These are phyloP conservation scores for Tipula vernalis DNA, from an alignment of 2,888 invertebrate species.

Conservation along the genomic window DNA sequence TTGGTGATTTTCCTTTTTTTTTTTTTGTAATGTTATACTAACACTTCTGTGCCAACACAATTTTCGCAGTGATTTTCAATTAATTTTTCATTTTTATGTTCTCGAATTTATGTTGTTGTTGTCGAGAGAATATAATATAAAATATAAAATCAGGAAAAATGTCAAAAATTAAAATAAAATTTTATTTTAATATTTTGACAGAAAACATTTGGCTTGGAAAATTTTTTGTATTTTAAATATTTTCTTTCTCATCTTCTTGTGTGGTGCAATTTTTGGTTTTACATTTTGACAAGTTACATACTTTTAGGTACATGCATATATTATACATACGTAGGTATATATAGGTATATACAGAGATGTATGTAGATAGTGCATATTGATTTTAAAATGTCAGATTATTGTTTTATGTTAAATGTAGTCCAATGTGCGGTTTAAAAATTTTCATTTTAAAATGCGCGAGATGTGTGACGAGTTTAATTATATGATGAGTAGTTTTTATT, in stretches of 20 bases:
- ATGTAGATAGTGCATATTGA: neutral
- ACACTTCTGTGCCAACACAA: neutral
- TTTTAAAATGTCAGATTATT: neutral
- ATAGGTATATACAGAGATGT: neutral
- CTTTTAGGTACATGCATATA: neutral
- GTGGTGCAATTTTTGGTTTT: neutral
- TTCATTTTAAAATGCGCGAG: neutral
- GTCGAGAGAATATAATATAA: neutral
- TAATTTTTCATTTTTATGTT: neutral
- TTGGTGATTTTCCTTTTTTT: neutral
- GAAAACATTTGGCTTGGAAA: constrained; percentile 4
- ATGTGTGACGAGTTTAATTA: neutral
- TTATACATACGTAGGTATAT: neutral
- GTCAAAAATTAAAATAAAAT: neutral
- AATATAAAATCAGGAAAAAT: neutral
- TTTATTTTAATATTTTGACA: neutral
- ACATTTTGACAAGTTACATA: neutral
- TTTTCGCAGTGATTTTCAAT: neutral
- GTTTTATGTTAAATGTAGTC: neutral
- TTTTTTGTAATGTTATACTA: neutral
- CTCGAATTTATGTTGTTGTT: neutral
- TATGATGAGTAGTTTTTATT: neutral
- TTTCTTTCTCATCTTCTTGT: neutral
- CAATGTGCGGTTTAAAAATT: neutral
- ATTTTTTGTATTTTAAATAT: neutral